Evolutionary conservation across 2,888 invertebrate species (phyloP), one percentile per base, ranked within the genome.

Genomic region (Aplocera efformata): DNA sequence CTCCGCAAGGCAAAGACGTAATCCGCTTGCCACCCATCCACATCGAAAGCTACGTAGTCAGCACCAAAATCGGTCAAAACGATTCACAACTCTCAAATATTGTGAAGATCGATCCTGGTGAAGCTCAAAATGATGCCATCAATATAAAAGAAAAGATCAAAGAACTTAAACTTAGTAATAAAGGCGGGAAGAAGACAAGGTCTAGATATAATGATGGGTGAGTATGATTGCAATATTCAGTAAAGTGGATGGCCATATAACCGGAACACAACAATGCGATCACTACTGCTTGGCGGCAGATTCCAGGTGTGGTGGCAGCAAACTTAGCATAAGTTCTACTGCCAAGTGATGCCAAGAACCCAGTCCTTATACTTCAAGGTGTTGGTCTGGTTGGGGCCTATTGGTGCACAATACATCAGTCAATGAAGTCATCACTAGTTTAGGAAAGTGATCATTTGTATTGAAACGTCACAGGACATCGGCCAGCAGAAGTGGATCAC

Each of bases 11-110:
- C 20, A 43, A 55, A 7, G 45, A 55, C 28, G 42, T 34, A 8
- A 41, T 75, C 23, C 72, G 72, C 32, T 51, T 83, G 6, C 83
- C 83, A 1, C 78, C 83, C 1, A 83, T 84, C 32, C 67, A 72
- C 39, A 49, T 65, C 0, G 79, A 79, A 36, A 67, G 64, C 0
- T 58, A 51, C 31, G 30, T 56, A 6, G 42, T 52, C n/a, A 50
- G 48, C 10, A 50, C 57, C n/a, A 53, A 56, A 28, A 57, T 56
- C 10, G 44, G 35, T 10, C 54, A 49, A n/a, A 53, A 39, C 7
- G 27, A 27, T 7, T 6, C 33, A 1, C 17, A 44, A 21, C 8
- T 24, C 17, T 34, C 41, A 8, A 38, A 21, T 37, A 27, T 30
- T 34, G 26, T 50, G 28, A 28, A 31, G 25, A 11, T 40, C 34